Evolutionary conservation across 2,888 invertebrate species (phyloP).

Genomic region (Hermaeophaga mercurialis): DNA sequence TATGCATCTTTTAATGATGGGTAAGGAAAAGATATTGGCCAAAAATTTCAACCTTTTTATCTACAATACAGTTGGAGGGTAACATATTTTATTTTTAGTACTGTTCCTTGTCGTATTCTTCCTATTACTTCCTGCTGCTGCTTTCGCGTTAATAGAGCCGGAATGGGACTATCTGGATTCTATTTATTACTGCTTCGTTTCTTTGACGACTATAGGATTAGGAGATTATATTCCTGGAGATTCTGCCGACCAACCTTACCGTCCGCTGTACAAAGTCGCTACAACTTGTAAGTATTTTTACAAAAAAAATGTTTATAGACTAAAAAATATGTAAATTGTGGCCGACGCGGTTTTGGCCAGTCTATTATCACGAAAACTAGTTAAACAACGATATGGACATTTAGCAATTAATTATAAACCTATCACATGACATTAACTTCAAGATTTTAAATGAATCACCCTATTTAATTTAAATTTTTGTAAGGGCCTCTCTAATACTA

Average conservation of each 20-base stretch:
- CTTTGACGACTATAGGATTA: constrained; percentile 85
- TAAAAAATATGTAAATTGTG: too few species aligned
- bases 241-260: constrained; percentile 72
- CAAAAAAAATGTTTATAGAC: too few species aligned
- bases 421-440: too few species aligned
- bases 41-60: neutral
- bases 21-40: constrained; percentile 53
- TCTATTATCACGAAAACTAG: too few species aligned
- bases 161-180: constrained; percentile 87
- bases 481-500: too few species aligned
- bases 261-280: constrained; percentile 81
- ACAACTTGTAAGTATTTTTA: constrained; percentile 78
- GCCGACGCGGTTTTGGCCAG: too few species aligned
- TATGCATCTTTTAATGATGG: constrained; percentile 73
- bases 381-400: too few species aligned
- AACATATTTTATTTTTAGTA: constrained; percentile 56
- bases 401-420: too few species aligned
- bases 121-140: constrained; percentile 75
- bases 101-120: constrained; percentile 64
- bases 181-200: constrained; percentile 90
- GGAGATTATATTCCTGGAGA: constrained; percentile 91
- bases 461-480: too few species aligned
- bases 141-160: constrained; percentile 77
- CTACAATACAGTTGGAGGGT: neutral
- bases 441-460: too few species aligned